Evolutionary conservation across 2,113 vertebrate species (phyloP).

Genomic region (Campylorhamphus procurvoides): DNA sequence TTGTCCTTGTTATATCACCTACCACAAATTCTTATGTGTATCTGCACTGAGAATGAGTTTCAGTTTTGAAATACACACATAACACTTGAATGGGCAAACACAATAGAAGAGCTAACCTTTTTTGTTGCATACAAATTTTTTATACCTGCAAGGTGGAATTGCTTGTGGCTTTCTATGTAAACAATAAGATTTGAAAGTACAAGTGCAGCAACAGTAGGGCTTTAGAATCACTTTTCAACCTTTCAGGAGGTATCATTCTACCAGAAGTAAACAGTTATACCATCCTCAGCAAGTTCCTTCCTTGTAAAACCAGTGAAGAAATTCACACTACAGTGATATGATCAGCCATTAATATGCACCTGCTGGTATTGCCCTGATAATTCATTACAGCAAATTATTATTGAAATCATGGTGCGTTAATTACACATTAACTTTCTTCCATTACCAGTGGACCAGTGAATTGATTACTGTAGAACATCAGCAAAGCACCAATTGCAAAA

Average conservation of each 20-base stretch:
- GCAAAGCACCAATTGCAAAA: neutral
- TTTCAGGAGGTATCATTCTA: neutral
- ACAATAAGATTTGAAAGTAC: neutral
- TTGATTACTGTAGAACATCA: neutral
- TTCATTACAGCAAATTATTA: neutral
- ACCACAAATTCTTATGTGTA: neutral
- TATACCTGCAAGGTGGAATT: neutral
- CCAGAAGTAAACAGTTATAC: neutral
- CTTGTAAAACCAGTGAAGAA: neutral
- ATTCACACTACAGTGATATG: neutral
- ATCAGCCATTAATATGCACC: slow-evolving; percentile 2
- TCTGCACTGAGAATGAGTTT: neutral
- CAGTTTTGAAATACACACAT: neutral
- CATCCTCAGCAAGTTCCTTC: neutral
- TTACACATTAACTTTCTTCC: slow-evolving; percentile 8
- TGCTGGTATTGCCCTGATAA: neutral
- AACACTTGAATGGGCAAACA: neutral
- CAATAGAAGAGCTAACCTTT: neutral
- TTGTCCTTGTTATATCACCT: neutral
- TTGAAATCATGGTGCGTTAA: neutral
- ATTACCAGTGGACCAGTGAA: neutral
- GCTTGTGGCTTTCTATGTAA: neutral
- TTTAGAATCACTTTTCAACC: neutral
- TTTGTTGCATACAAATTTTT: neutral
- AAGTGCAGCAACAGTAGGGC: neutral